A percentile compares a stretch with the other conserved stretches of the same genome.
These are phyloP conservation scores for Odontocerum albicorne DNA, from an alignment of 2,888 invertebrate species.

Conservation along the genomic window DNA sequence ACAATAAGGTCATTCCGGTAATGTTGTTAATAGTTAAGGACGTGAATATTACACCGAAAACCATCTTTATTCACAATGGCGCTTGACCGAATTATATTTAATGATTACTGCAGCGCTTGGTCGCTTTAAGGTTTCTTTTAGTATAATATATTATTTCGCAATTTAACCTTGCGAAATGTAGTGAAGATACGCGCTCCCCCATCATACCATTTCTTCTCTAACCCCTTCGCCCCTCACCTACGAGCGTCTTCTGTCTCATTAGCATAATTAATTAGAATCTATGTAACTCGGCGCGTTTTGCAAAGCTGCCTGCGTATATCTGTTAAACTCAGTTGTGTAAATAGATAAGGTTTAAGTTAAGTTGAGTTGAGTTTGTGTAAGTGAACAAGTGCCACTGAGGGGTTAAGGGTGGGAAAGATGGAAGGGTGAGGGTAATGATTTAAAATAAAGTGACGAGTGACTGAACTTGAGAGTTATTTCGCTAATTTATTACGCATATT, in stretches of 20 bases:
- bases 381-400: slow-evolving; percentile 40
- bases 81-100: no score
- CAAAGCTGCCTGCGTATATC: slow-evolving; percentile 30
- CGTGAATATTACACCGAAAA: neutral
- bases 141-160: no score
- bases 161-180: slow-evolving; percentile 46
- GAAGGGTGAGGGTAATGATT: slow-evolving; percentile 5
- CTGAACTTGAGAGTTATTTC: slow-evolving; percentile 8
- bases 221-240: slow-evolving; percentile 27
- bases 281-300: slow-evolving; percentile 35
- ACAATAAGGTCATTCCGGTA: no score
- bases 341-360: slow-evolving; percentile 35
- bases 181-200: slow-evolving; percentile 50
- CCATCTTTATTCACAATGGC: neutral
- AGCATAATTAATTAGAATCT: slow-evolving; percentile 38
- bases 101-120: no score
- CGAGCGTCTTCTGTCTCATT: slow-evolving; percentile 35
- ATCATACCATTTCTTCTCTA: no score
- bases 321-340: slow-evolving; percentile 35
- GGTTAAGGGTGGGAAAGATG: slow-evolving; percentile 38
- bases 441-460: slow-evolving; percentile 18
- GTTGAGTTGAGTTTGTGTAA: slow-evolving; percentile 31
- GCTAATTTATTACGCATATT: no score
- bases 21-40: neutral
- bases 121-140: no score